Evolutionary conservation across 2,888 invertebrate species (phyloP), one percentile per base, ranked within the genome.

Genomic region (Chorisops tibialis): DNA sequence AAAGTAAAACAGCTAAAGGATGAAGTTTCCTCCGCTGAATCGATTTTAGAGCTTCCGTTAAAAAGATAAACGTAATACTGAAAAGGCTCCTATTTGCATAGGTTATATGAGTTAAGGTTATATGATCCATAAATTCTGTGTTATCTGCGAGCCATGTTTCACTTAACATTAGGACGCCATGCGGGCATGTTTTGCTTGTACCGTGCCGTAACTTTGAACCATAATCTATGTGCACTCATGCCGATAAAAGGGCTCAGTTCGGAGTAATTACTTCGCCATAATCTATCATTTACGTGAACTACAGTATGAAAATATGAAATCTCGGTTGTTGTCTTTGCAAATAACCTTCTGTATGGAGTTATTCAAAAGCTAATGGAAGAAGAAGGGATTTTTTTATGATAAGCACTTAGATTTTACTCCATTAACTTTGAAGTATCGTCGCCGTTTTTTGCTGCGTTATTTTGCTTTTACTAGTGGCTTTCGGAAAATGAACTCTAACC

Each of bases 81-180:
- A 30, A 30, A 30, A 30, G 7, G 30, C 30, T 30, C 30, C 30
- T 56, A 56, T 45, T 43, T 43, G 21, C 45, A 56, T 43, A 52
- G 56, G 45, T 56, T 30, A 19, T 24, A 43, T 35, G 39, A 45
- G 18, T 56, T 35, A 60, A 56, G 54, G 45, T 56, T 63, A 63
- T 56, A 63, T 60, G 63, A 61, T 60, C 63, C 60, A 63, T 63
- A 61, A 63, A 61, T 63, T 50, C 61, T 1, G 9, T 54, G 63
- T 58, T 63, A 63, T 63, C 63, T 52, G 45, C 16, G 39, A 39
- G 56, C 49, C 48, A 54, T 63, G 56, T 56, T 63, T 63, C 49
- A 63, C 60, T 63, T 61, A 63, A 50, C 30, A 30, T 30, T 30
- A 9, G 30, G 30, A 30, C 9, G 30, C 30, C 30, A 30, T 30